Evolutionary conservation across 1,140 invertebrate genomes (phyloP), one percentile per base, ranked within the genome.

Genomic region (Platorchestia sp.): DNA sequence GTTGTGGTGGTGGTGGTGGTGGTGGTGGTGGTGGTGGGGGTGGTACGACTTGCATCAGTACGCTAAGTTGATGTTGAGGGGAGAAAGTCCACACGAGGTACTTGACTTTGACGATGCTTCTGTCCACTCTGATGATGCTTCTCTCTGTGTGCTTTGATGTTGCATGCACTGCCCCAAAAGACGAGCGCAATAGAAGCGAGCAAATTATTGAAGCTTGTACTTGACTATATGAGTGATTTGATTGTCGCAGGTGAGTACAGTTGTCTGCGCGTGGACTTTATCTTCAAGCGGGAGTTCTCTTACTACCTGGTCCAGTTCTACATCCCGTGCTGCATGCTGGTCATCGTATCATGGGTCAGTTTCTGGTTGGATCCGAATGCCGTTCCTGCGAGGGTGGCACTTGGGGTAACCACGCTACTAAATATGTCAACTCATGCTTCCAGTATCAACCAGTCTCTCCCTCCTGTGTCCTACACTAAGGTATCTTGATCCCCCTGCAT

Each of bases 261-360:
- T 97, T 99, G 99, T 97, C 97, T 99, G 96, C 99, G 99, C 97
- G 99, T 99, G 96, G 99, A 99, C 97, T 97, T 99, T 96, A 98
- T 99, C 96, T 99, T 99, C 98, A 99, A 99, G 97, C 98, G 99
- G 97, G 99, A 99, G 97, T 99, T 99, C 98, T 99, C 98, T 97
- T 99, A 99, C 98, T 99, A 99, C 97, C 98, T 99, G 96, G 99
- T 99, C 97, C 99, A 99, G 95, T 99, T 99, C 97, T 99, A 99
- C 98, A 99, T 99, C 96, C 99, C 99, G 47, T 99, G 99, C 98
- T 99, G 99, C 97, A 99, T 99, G 99, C 97, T 99, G 97, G 99
- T 99, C 97, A 99, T 99, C 97, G 99, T 99, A 95, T 99, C 99
- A 86, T 99, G 99, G 99, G 99, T 99, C 95, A 99, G 98, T 95